Conservation (phyloP, 2,888 invertebrate species). For the Pyrgus malvae region DNA sequence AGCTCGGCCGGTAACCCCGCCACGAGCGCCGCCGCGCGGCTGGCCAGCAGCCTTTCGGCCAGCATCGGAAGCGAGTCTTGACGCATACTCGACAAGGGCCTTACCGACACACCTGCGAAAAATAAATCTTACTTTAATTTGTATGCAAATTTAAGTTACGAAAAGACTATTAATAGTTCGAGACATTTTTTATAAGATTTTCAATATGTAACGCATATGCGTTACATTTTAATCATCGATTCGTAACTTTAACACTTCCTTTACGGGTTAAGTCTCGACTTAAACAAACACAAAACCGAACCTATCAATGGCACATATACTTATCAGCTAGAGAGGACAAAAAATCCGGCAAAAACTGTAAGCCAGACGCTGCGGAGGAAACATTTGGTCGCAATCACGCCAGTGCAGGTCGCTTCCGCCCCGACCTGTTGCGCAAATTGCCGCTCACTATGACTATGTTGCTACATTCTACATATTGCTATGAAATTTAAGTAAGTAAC, state of each 20-base stretch:
- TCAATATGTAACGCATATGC: too few relatives aligned
- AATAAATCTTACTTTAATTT: slow-evolving; percentile 30
- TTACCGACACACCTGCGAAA: slow-evolving; percentile 72
- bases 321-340: slow-evolving; percentile 69
- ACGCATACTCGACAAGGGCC: slow-evolving; percentile 75
- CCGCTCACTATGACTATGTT: slow-evolving; percentile 35
- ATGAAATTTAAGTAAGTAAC: background rate
- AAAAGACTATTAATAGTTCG: background rate
- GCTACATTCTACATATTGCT: background rate
- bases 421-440: slow-evolving; percentile 81
- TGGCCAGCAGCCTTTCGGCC: slow-evolving; percentile 79
- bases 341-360: slow-evolving; percentile 70
- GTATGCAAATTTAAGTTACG: background rate
- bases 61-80: slow-evolving; percentile 75
- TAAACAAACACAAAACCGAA: slow-evolving; percentile 71
- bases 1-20: slow-evolving; percentile 83
- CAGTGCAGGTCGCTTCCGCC: slow-evolving; percentile 80
- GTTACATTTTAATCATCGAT: background rate
- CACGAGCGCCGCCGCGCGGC: slow-evolving; percentile 74
- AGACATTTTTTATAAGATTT: too few relatives aligned
- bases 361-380: slow-evolving; percentile 71
- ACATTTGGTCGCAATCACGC: slow-evolving; percentile 80
- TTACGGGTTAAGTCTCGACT: slow-evolving; percentile 63
- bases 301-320: slow-evolving; percentile 75
- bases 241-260: slow-evolving; percentile 56